Evolutionary conservation across 2,888 invertebrate genomes (phyloP).

Genomic region (Cerceris rybyensis): DNA sequence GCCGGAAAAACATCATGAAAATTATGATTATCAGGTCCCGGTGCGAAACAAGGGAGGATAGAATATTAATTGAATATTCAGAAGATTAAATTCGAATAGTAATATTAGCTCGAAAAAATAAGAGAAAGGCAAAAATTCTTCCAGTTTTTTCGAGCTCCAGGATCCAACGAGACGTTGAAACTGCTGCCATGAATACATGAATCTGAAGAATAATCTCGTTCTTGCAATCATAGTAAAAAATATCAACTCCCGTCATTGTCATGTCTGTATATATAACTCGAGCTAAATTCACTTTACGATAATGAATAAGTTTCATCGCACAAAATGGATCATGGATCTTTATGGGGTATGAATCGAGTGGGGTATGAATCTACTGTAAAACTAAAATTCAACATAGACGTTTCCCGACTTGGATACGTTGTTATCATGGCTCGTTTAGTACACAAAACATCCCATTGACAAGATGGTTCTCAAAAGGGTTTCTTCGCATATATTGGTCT

Average conservation of each 20-base stretch:
- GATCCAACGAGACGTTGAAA: constrained; percentile 22
- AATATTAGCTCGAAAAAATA: not conserved
- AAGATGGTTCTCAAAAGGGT: constrained; percentile 12
- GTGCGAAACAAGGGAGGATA: not conserved
- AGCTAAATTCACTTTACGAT: not conserved
- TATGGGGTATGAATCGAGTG: no score
- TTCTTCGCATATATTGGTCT: not conserved
- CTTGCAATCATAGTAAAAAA: constrained; percentile 44
- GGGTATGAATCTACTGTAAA: no score
- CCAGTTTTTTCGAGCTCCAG: constrained; percentile 13
- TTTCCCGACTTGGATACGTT: not conserved
- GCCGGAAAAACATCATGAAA: not conserved
- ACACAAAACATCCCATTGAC: constrained; percentile 2
- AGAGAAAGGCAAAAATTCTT: constrained; percentile 1
- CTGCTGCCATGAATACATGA: not conserved
- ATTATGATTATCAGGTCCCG: constrained; percentile 13
- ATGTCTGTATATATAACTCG: constrained; percentile 43
- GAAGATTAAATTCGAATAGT: constrained; percentile 5
- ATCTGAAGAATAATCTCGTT: constrained; percentile 42
- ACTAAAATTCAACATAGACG: not conserved
- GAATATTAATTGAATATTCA: constrained; percentile 2
- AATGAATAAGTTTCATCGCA: not conserved
- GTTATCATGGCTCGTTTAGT: constrained; percentile 12
- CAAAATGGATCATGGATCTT: constrained; percentile 3
- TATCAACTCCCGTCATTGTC: constrained; percentile 27